These are phyloP conservation scores for Bradypodion ventrale DNA, from an alignment of 2,797 vertebrate species.

Conservation along the genomic window DNA sequence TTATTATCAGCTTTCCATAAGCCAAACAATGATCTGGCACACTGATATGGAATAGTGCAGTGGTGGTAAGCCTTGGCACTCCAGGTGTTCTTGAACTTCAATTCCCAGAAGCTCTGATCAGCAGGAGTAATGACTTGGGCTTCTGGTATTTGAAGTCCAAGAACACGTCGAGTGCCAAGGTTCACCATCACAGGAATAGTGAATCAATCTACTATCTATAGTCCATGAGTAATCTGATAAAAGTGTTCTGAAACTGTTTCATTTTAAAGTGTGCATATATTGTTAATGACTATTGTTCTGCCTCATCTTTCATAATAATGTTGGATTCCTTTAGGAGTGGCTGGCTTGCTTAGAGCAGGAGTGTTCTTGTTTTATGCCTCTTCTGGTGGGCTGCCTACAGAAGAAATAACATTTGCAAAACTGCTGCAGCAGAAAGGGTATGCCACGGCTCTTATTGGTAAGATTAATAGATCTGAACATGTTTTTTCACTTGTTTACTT, in stretches of 20 bases:
- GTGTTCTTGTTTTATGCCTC: conserved; percentile 83
- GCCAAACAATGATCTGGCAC: neutral
- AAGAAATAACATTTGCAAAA: conserved; percentile 86
- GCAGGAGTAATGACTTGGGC: no score
- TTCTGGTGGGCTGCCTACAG: conserved; percentile 87
- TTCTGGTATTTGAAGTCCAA: no score
- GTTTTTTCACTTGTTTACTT: neutral
- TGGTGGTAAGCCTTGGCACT: no score
- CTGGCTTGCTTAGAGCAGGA: conserved; percentile 54
- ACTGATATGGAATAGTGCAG: neutral
- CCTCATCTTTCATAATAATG: conserved; percentile 16
- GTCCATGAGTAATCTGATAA: neutral
- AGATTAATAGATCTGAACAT: neutral
- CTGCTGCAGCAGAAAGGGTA: conserved; percentile 83
- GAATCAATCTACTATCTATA: conserved; percentile 15
- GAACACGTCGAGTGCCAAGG: no score
- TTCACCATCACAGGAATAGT: no score
- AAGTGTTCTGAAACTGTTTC: neutral
- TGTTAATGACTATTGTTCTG: conserved; percentile 4
- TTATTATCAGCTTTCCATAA: neutral
- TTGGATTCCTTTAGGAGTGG: conserved; percentile 71
- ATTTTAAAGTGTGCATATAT: neutral
- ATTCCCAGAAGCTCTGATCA: no score
- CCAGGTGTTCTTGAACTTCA: no score
- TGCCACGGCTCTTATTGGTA: conserved; percentile 87